A percentile compares a stretch with the other conserved stretches of the same genome.
These are phyloP conservation scores for Drosophila tanythrix DNA, from an alignment of 2,888 invertebrate genomes.

Conservation along the genomic window DNA sequence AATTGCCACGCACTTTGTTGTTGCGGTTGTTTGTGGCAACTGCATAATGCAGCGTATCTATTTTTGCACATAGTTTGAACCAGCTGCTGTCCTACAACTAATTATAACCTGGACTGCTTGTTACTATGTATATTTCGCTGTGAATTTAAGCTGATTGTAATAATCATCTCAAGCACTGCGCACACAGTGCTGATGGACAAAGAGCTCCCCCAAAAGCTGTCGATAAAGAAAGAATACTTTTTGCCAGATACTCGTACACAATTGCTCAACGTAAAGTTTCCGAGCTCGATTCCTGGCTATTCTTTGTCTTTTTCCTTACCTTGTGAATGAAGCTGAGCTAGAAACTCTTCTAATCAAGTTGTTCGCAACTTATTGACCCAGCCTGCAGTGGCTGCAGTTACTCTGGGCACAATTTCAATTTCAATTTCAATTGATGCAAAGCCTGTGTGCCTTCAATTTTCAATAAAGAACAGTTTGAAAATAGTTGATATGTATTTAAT, in stretches of 20 bases:
- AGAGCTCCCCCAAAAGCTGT: background rate
- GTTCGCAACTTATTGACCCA: background rate
- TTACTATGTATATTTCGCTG: too few species aligned
- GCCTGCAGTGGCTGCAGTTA: background rate
- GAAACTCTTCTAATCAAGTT: background rate
- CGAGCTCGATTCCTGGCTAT: background rate
- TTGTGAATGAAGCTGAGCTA: background rate
- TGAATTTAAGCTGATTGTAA: constrained; percentile 1
- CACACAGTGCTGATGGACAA: background rate
- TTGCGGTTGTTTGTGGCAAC: constrained; percentile 1
- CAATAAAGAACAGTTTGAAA: background rate
- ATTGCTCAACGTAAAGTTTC: background rate
- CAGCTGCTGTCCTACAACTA: constrained; percentile 3
- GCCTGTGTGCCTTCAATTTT: background rate
- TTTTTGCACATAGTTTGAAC: background rate
- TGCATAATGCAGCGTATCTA: background rate
- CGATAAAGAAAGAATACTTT: background rate
- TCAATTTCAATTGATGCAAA: background rate
- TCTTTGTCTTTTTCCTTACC: background rate
- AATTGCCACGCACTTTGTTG: background rate
- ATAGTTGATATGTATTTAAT: background rate
- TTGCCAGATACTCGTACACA: background rate
- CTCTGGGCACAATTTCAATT: background rate
- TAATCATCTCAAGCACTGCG: background rate
- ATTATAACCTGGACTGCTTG: constrained; percentile 1